A percentile compares a stretch with the other conserved stretches of the same genome.
Evolutionary conservation across 2,888 invertebrate species (phyloP).

Genomic region (Pammene aurita): DNA sequence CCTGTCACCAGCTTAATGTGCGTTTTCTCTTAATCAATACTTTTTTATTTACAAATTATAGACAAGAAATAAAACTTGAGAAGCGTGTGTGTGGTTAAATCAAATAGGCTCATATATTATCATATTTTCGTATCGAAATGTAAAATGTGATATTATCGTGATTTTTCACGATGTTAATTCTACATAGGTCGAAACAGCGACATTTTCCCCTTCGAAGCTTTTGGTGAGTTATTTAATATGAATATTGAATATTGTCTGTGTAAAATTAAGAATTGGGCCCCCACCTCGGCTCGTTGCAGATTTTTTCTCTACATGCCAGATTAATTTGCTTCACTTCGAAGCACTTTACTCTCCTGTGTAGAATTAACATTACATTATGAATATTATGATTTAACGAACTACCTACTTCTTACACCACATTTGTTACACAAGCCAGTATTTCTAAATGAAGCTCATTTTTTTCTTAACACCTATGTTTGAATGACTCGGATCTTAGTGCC

Average conservation of each 20-base stretch:
- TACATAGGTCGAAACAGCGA: not conserved
- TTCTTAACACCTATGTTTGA: conserved; percentile 78
- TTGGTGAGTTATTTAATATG: no score
- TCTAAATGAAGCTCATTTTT: conserved; percentile 83
- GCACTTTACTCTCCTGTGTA: not conserved
- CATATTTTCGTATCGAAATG: not conserved
- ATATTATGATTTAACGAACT: conserved; percentile 34
- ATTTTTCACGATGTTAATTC: not conserved
- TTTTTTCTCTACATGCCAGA: no score
- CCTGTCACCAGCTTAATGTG: conserved; percentile 80
- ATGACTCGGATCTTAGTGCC: conserved; percentile 54
- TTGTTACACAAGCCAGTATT: conserved; percentile 78
- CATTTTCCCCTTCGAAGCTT: no score
- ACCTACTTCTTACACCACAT: conserved; percentile 71
- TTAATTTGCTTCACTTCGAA: no score
- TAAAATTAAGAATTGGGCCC: no score
- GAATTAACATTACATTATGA: conserved; percentile 22
- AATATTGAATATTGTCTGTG: no score
- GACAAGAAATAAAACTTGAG: not conserved
- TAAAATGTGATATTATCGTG: not conserved
- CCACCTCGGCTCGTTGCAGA: no score
- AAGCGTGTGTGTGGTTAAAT: conserved; percentile 15
- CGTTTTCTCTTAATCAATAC: conserved; percentile 54
- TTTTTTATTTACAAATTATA: not conserved
- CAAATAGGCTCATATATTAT: not conserved